Base-by-base conservation (phyloP, 2,113 vertebrate species). In the Toxotes jaculatrix region DNA sequence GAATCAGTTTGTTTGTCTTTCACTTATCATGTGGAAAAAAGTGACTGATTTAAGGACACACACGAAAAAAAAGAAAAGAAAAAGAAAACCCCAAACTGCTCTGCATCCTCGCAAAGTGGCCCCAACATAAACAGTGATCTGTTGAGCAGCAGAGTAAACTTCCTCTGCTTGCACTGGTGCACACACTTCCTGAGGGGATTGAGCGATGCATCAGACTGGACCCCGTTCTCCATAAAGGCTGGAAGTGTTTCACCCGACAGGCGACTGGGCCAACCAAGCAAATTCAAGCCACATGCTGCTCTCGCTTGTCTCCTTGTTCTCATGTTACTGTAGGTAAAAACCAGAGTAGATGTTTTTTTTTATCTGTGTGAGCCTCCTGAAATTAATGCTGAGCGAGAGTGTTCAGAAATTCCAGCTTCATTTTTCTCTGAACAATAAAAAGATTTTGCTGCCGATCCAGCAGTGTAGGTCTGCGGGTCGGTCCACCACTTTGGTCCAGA, bases 121-220 rank as follows among this genome's bases (percentile, higher is more conserved):
- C 88, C 89, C 90, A 91, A 86, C 88, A 86, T 89, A 94, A 95
- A 94, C 93, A 94, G 77, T 31, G 77, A 88, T 88, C 87, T 89
- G 76, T 84, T 87, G 72, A 87, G 83, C 91, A 75, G 79, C 80
- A 88, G 89, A 80, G 74, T 91, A 90, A 92, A 94, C 91, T 91
- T 93, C 89, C 93, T 91, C 70, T 86, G 84, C 87, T 84, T 83
- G 89, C 90, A 87, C 83, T 83, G 85, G 71, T 90, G 88, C 91
- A 79, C 86, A 89, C 87, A 82, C 91, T 93, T 95, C 93, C 92
- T 88, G 81, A 84, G 91, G 80, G 91, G 87, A 88, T 87, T 72
- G 75, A 79, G 74, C 13, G n/a, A 77, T 80, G 74, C 86, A 67
- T 79, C 82, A 70, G 69, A 57, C 70, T 74, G 70, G 74, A 83